Conservation (phyloP, 1,140 invertebrate species). For the Bombus breviceps region DNA sequence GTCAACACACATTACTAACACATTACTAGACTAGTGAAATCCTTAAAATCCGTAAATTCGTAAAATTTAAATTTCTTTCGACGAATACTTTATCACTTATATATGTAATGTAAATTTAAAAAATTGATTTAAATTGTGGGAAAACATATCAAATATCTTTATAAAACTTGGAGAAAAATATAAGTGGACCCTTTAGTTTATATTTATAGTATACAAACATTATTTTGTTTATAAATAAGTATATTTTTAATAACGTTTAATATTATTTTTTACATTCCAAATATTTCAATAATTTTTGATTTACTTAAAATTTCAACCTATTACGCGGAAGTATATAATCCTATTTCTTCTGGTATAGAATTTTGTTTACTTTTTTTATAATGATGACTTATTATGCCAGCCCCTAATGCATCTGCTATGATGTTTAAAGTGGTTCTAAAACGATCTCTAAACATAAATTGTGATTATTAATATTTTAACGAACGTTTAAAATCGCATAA, state of each 20-base stretch:
- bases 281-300: neutral
- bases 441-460: slow-evolving; percentile 74
- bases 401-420: slow-evolving; percentile 89
- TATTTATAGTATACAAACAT: no score
- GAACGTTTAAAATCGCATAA: neutral
- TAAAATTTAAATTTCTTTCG: neutral
- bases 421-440: slow-evolving; percentile 91
- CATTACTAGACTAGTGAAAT: neutral
- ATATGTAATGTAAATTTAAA: no score
- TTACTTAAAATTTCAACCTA: neutral
- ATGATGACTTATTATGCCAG: slow-evolving; percentile 89
- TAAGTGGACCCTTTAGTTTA: neutral
- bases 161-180: neutral
- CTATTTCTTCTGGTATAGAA: neutral
- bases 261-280: neutral
- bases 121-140: neutral
- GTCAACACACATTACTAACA: no score
- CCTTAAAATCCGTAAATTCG: neutral
- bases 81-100: no score
- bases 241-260: neutral
- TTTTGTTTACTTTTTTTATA: slow-evolving; percentile 11
- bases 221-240: neutral
- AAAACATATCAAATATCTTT: neutral
- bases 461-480: slow-evolving; percentile 11
- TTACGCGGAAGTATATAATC: slow-evolving; percentile 1